Percentiles rank a stretch among this genome's conserved stretches.
These are phyloP conservation scores for Chouioia cunea DNA, from an alignment of 2,888 invertebrate genomes.

Conservation along the genomic window DNA sequence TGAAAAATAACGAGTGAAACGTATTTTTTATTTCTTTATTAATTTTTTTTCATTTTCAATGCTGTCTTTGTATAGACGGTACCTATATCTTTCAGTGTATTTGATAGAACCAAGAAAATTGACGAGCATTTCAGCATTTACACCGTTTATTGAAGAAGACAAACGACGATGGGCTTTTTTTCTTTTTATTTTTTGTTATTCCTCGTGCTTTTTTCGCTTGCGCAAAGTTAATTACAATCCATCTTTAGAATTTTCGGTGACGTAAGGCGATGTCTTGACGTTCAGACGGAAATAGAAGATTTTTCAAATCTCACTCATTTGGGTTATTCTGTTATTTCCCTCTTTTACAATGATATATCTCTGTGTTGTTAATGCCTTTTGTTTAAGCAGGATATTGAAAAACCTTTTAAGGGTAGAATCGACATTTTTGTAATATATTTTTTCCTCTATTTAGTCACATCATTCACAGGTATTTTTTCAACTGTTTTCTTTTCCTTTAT, in stretches of 20 bases:
- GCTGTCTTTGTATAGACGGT: slow-evolving; percentile 42
- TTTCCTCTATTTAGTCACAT: slow-evolving; percentile 17
- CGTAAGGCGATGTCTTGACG: slow-evolving; percentile 37
- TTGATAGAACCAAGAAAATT: slow-evolving; percentile 46
- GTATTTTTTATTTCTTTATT: no score
- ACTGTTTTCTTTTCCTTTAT: slow-evolving; percentile 27
- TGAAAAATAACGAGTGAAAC: no score
- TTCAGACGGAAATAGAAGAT: slow-evolving; percentile 28
- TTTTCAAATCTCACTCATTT: slow-evolving; percentile 12
- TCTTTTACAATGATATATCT: slow-evolving; percentile 2
- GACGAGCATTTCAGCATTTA: slow-evolving; percentile 39
- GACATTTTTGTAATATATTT: slow-evolving; percentile 7
- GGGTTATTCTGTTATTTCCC: neutral
- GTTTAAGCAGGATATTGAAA: slow-evolving; percentile 29
- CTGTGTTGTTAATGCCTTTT: neutral
- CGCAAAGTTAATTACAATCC: slow-evolving; percentile 19
- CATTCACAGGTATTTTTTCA: slow-evolving; percentile 16
- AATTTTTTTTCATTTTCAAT: slow-evolving; percentile 18
- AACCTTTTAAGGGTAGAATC: slow-evolving; percentile 29
- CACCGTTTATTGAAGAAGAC: slow-evolving; percentile 38
- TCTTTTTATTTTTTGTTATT: slow-evolving; percentile 11
- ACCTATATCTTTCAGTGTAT: slow-evolving; percentile 39
- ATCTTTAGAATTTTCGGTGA: slow-evolving; percentile 40
- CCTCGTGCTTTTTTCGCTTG: neutral
- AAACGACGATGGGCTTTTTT: slow-evolving; percentile 29